A percentile compares a stretch with the other conserved stretches of the same genome.
phyloP scores from a whole-genome alignment of 2,113 vertebrate species.

The Lophius piscatorius region DNA sequence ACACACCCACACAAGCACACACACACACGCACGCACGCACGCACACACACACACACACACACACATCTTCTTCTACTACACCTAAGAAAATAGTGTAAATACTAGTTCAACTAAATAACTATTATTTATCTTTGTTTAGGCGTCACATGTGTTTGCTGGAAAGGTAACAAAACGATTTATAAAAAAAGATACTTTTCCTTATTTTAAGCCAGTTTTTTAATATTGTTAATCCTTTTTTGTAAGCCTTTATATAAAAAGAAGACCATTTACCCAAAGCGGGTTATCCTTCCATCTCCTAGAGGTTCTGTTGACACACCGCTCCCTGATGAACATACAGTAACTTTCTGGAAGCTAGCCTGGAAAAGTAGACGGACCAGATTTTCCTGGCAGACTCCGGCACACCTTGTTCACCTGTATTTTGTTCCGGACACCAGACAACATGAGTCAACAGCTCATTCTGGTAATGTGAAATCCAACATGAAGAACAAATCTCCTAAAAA shows the following conservation, averaged over 20 bases:
- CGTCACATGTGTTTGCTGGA: too few relatives aligned
- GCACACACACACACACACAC: too few relatives aligned
- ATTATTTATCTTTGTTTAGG: too few relatives aligned
- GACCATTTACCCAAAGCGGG: neutral
- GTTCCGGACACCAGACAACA: slow-evolving; percentile 37
- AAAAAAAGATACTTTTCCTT: too few relatives aligned
- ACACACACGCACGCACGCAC: too few relatives aligned
- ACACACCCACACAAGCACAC: too few relatives aligned
- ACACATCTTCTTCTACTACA: too few relatives aligned
- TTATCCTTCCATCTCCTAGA: neutral
- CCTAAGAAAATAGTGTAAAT: too few relatives aligned
- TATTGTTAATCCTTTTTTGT: too few relatives aligned
- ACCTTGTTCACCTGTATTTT: slow-evolving; percentile 46
- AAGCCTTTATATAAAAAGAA: neutral
- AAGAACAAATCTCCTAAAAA: neutral
- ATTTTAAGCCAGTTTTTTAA: too few relatives aligned
- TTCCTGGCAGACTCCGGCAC: slow-evolving; percentile 48
- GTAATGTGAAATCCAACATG: neutral
- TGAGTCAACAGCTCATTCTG: slow-evolving; percentile 5
- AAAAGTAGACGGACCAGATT: slow-evolving; percentile 57
- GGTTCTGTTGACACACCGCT: slow-evolving; percentile 33
- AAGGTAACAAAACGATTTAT: too few relatives aligned
- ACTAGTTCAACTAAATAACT: too few relatives aligned
- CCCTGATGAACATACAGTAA: neutral
- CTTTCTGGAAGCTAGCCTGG: neutral